A percentile compares a stretch with the other conserved stretches of the same genome.
Evolutionary conservation across 35 echinoderm and acorn worm genomes (phyloP).

Genomic region (Apostichopus parvimensis): DNA sequence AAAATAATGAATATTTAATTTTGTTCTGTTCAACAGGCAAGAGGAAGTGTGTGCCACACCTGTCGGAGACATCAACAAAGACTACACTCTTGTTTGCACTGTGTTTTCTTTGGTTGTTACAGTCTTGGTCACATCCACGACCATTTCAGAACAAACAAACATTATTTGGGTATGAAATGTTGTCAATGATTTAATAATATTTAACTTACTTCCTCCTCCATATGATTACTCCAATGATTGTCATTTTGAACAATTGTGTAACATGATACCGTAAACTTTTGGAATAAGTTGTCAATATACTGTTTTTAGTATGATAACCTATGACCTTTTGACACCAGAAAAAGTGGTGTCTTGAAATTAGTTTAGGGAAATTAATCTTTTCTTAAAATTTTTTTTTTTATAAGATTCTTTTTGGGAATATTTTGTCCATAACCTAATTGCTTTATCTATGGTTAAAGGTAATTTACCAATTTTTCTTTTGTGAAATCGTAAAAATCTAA

Average conservation of each 20-base stretch:
- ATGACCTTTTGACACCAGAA: too few species aligned
- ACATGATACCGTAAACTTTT: too few species aligned
- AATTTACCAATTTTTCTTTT: too few species aligned
- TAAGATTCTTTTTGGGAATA: too few species aligned
- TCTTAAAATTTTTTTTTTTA: too few species aligned
- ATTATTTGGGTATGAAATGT: constrained; percentile 77
- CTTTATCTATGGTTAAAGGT: too few species aligned
- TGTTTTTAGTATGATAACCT: too few species aligned
- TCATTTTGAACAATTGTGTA: not conserved
- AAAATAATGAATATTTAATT: not conserved
- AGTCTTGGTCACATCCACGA: constrained; percentile 86
- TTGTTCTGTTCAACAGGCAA: constrained; percentile 59
- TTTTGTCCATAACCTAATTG: too few species aligned
- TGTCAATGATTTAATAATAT: not conserved
- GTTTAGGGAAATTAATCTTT: too few species aligned
- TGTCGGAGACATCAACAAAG: constrained; percentile 66
- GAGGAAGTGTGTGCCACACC: constrained; percentile 70
- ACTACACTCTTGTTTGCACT: constrained; percentile 90
- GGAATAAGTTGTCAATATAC: too few species aligned
- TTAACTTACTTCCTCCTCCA: not conserved
- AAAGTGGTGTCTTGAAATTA: too few species aligned
- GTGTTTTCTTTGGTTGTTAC: constrained; percentile 97
- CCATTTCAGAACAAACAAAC: constrained; percentile 82
- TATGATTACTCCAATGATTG: not conserved
- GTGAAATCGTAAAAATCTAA: too few species aligned